Base-by-base conservation (phyloP, 2,888 invertebrate species). In the Osmoderma eremita region DNA sequence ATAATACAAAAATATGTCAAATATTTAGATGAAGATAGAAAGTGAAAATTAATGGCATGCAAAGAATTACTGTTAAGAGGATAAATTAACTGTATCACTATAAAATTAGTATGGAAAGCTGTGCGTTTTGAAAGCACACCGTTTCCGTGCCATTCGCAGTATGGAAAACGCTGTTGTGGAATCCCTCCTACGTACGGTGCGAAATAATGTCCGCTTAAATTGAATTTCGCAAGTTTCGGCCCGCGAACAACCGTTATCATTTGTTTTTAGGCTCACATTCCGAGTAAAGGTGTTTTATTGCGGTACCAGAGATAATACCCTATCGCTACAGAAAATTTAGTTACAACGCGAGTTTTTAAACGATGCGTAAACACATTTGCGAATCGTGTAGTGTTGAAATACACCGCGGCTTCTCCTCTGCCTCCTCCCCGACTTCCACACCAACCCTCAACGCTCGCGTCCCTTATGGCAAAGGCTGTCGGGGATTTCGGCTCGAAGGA, bases 361-460 rank as follows among this genome's bases (percentile, higher is more conserved):
- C 71, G 65, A 65, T 65, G 68, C 70, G 70, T 71, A 68, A 72
- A 72, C 69, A 69, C 69, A 69, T 71, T 73, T 69, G 49, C 58
- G 54, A 49, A 53, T 45, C 56, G 67, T 62, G 56, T 68, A 68
- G 71, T 71, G 71, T 69, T 70, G 70, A 72, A 70, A 68, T 15
- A 45, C 58, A n/a, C 24, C 30, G 3, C n/a, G 36, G 50, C 12
- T 22, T 24, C 13, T 36, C 53, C 17, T 6, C 22, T 24, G 18
- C 50, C 22, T 13, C 22, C 41, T 13, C 20, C 56, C 20, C 18
- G n/a, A 3, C 18, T n/a, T 56, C 13, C 15, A 30, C 53, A 13
- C 38, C 53, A 6, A 17, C 4, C 17, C 12, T 12, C 12, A 6
- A 42, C 42, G 6, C 42, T 1, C 42, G 2, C 42, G 6, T 13